Conservation (phyloP, 1,140 invertebrate genomes). For the Drosophila kanapiae region DNA sequence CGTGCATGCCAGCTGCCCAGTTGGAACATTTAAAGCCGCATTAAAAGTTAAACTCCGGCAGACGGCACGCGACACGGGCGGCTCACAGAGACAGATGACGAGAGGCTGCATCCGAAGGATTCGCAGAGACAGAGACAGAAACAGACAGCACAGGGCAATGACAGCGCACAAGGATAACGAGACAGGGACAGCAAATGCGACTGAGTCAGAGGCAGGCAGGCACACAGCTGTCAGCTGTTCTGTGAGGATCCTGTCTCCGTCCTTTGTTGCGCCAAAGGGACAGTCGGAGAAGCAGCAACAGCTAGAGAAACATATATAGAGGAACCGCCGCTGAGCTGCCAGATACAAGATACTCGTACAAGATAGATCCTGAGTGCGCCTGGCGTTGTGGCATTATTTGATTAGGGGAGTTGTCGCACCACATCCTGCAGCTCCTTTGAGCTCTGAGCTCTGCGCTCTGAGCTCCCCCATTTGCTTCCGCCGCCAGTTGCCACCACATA, state of each 20-base stretch:
- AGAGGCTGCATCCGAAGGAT: conserved; percentile 35
- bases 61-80: conserved; percentile 61
- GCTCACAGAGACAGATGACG: conserved; percentile 22
- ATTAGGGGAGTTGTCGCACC: conserved; percentile 76
- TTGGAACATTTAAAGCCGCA: conserved; percentile 49
- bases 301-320: conserved; percentile 4
- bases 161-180: conserved; percentile 63
- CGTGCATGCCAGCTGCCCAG: conserved; percentile 33
- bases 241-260: conserved; percentile 56
- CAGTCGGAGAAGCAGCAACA: conserved; percentile 25
- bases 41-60: conserved; percentile 42
- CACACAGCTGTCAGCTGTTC: conserved; percentile 79
- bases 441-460: neutral
- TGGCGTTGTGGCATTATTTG: conserved; percentile 61
- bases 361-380: conserved; percentile 61
- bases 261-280: conserved; percentile 47
- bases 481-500: conserved; percentile 13
- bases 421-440: conserved; percentile 52
- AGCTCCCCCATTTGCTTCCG: conserved; percentile 43
- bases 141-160: conserved; percentile 47
- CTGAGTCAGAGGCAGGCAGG: conserved; percentile 18
- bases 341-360: conserved; percentile 4
- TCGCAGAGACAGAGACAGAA: conserved; percentile 1
- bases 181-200: conserved; percentile 31
- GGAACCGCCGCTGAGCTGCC: conserved; percentile 8